Base-by-base conservation (phyloP, 1,140 invertebrate species). In the Orchesella cincta region DNA sequence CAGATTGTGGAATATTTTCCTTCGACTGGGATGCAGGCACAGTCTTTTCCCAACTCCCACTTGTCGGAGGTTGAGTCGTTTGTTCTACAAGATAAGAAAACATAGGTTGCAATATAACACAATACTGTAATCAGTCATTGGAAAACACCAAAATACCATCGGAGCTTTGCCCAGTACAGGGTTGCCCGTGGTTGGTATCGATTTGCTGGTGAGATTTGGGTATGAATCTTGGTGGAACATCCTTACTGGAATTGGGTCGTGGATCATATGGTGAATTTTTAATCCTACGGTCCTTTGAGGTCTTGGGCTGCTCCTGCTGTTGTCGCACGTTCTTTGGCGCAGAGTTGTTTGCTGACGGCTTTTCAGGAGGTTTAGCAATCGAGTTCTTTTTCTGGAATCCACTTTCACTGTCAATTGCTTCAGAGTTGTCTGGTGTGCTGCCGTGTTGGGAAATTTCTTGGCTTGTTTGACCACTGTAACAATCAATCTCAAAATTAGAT, bases 191-290 rank as follows among this genome's bases (percentile, higher is more conserved):
- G 46, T 64, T 64, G 26, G 8, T 64, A 14, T 28, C 12, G 18
- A 16, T 64, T 64, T 64, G 57, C n/a, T n/a, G n/a, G n/a, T n/a
- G n/a, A n/a, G n/a, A n/a, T n/a, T n/a, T n/a, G n/a, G n/a, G n/a
- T n/a, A n/a, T n/a, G 31, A 79, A 74, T 51, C 78, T 31, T 35
- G 78, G 78, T n/a, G n/a, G n/a, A n/a, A n/a, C n/a, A 71, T 31
- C 12, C 16, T 16, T 35, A 71, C 18, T 33, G 8, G 67, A 71
- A 54, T 33, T 33, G 3, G 75, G 67, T 64, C 76, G 57, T 0
- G 80, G 54, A 39, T 81, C 80, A 57, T 81, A 81, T 1, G 77
- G 80, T 5, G 75, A 77, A 77, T 78, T 76, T 52, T 81, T 81
- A 26, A 78, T 64, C 0, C 62, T 34, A 18, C 54, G 51, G n/a